Base-by-base conservation (phyloP, 2,113 vertebrate species). In the Larimichthys crocea region DNA sequence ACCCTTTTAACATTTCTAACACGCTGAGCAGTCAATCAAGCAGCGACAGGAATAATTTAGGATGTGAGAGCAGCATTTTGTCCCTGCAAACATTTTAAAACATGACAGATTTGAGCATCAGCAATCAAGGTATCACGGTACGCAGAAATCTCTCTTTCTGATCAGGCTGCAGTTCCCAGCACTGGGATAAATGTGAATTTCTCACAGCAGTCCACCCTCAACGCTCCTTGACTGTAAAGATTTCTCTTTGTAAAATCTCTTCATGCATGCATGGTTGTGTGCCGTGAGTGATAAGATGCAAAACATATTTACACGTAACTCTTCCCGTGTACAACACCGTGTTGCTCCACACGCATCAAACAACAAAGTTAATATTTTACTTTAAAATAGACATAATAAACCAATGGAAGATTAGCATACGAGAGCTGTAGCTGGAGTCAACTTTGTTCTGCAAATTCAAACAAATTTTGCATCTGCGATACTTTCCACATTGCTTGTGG, bases 391-490 rank as follows among this genome's bases (percentile, higher is more conserved):
- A 48, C 1, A 5, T 22, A 14, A 24, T 19, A 4, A 66, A 35
- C n/a, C 4, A 62, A 46, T 7, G 44, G 35, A 70, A 65, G 64
- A 56, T n/a, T 10, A 24, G 14, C 19, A 31, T 65, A 10, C 2
- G 0, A 57, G 29, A 35, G 12, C 9, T 0, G 1, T 55, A 26
- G 15, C 1, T 50, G 24, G 70, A 46, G 42, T 52, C 1, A 8
- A 84, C 12, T 74, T 77, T 80, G 65, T 29, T 53, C 79, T 83
- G 61, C 73, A 88, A 76, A 85, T 83, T 69, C 10, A 19, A 40
- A 48, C 15, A 24, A 2, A 15, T 66, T 89, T 91, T 80, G 77
- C 65, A 89, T 84, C 8, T 0, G 3, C 24, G 14, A 2, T 26
- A 40, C 24, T 55, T 67, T 48, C 56, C 14, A 15, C 5, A 42